These are phyloP conservation scores for Paracyprichromis sp. DNA, from an alignment of 2,113 vertebrate species.

Conservation along the genomic window DNA sequence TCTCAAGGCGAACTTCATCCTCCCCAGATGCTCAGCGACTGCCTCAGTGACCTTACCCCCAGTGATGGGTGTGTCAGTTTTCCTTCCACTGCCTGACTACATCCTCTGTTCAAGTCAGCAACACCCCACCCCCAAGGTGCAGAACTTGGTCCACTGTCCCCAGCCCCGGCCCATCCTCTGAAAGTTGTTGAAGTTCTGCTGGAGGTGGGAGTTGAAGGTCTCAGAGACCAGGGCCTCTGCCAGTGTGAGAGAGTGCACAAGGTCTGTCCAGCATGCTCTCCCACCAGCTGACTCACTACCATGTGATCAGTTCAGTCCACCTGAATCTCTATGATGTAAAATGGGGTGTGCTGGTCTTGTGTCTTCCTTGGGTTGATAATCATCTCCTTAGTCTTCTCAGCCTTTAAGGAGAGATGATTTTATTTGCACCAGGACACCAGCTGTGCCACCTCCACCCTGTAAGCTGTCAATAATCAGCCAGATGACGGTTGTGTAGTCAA, in stretches of 20 bases:
- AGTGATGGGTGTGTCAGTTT: neutral
- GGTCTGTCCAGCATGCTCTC: neutral
- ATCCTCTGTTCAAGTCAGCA: neutral
- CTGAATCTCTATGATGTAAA: neutral
- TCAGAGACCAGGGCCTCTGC: neutral
- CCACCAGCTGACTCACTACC: rapidly evolving
- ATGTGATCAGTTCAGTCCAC: neutral
- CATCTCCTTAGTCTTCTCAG: rapidly evolving
- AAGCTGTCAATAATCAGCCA: neutral
- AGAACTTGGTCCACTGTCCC: neutral
- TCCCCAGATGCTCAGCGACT: neutral
- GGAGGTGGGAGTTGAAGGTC: rapidly evolving
- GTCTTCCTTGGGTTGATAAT: rapidly evolving
- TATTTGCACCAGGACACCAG: neutral
- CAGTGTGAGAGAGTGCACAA: neutral
- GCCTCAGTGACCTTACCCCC: rapidly evolving
- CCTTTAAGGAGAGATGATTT: neutral
- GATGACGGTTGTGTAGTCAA: rapidly evolving
- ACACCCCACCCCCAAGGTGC: rapidly evolving
- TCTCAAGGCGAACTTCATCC: neutral
- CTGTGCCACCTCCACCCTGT: neutral
- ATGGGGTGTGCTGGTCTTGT: neutral
- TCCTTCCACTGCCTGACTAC: neutral
- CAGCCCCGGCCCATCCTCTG: neutral
- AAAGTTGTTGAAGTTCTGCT: neutral